These are phyloP conservation scores for Eolophus roseicapilla DNA, from an alignment of 2,113 vertebrate genomes.

Conservation along the genomic window DNA sequence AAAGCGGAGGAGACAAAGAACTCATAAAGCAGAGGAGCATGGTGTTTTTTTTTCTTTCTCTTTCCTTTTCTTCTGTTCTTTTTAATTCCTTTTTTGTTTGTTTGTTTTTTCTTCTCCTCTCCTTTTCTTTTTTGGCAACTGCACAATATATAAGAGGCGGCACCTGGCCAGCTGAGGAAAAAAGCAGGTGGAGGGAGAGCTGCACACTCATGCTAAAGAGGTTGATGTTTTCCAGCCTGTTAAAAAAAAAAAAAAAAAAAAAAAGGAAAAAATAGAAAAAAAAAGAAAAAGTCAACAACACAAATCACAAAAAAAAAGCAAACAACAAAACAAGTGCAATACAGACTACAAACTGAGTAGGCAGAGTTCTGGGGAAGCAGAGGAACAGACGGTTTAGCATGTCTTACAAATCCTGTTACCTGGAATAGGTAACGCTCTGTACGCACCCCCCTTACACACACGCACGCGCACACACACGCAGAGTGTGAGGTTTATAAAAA, in stretches of 20 bases:
- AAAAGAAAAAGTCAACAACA: not conserved
- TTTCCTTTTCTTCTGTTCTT: not conserved
- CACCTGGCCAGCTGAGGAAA: slow-evolving; percentile 60
- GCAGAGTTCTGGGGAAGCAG: slow-evolving; percentile 61
- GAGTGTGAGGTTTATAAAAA: slow-evolving; percentile 28
- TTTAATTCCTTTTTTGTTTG: not conserved
- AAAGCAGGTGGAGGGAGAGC: slow-evolving; percentile 42
- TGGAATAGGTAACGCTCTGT: slow-evolving; percentile 51
- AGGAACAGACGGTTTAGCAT: slow-evolving; percentile 54
- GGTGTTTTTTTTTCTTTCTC: slow-evolving; percentile 71
- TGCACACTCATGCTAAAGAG: slow-evolving; percentile 42
- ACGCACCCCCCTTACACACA: slow-evolving; percentile 27
- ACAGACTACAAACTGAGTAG: slow-evolving; percentile 69
- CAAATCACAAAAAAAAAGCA: slow-evolving; percentile 34
- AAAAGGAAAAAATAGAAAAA: not conserved
- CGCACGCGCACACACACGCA: not conserved
- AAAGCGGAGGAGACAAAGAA: slow-evolving; percentile 59
- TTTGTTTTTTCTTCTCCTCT: not conserved
- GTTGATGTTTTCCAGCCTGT: slow-evolving; percentile 41
- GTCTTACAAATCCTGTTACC: slow-evolving; percentile 54
- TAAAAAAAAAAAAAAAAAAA: not conserved
- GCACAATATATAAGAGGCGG: slow-evolving; percentile 60
- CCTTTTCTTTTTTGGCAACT: slow-evolving; percentile 50
- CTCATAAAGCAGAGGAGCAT: slow-evolving; percentile 60
- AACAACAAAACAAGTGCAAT: slow-evolving; percentile 66